phyloP scores from a whole-genome alignment of 2,113 vertebrate genomes.

The Anarrhichthys ocellatus region DNA sequence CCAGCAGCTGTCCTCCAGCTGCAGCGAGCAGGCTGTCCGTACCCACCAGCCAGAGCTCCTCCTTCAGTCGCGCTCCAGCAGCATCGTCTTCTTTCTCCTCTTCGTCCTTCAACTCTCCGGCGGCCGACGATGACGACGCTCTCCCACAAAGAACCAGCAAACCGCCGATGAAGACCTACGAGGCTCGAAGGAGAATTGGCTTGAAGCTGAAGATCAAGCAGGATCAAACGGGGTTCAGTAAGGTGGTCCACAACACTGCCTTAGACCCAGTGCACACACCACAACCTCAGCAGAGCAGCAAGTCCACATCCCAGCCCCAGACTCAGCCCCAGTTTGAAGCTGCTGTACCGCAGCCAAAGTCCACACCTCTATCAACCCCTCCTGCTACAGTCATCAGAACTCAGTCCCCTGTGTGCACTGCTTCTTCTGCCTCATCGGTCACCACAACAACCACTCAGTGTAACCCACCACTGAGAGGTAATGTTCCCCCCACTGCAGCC shows the following conservation, averaged over 20 bases:
- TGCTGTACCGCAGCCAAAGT: conserved; percentile 49
- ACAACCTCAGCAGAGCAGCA: conserved; percentile 65
- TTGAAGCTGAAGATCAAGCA: conserved; percentile 97
- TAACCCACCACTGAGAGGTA: conserved; percentile 49
- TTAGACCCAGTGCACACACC: conserved; percentile 90
- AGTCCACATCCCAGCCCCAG: conserved; percentile 52
- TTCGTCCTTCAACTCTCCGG: conserved; percentile 58
- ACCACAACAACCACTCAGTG: conserved; percentile 67
- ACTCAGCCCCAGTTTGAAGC: conserved; percentile 47
- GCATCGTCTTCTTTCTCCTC: conserved; percentile 52
- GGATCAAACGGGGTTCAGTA: conserved; percentile 90
- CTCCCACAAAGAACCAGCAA: conserved; percentile 89
- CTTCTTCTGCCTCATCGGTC: conserved; percentile 63
- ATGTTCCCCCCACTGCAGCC: conserved; percentile 44
- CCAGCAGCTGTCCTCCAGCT: conserved; percentile 82
- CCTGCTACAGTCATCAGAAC: conserved; percentile 77
- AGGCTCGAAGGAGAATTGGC: conserved; percentile 92
- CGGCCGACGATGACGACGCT: conserved; percentile 84
- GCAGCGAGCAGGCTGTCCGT: conserved; percentile 49
- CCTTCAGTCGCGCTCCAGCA: conserved; percentile 60
- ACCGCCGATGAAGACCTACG: conserved; percentile 94
- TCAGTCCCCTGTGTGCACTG: conserved; percentile 74
- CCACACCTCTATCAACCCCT: conserved; percentile 47
- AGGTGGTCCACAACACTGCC: conserved; percentile 95
- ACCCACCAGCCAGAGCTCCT: conserved; percentile 54